A percentile compares a stretch with the other conserved stretches of the same genome.
These are phyloP conservation scores for Lampris incognitus DNA, from an alignment of 2,113 vertebrate species.

Conservation along the genomic window DNA sequence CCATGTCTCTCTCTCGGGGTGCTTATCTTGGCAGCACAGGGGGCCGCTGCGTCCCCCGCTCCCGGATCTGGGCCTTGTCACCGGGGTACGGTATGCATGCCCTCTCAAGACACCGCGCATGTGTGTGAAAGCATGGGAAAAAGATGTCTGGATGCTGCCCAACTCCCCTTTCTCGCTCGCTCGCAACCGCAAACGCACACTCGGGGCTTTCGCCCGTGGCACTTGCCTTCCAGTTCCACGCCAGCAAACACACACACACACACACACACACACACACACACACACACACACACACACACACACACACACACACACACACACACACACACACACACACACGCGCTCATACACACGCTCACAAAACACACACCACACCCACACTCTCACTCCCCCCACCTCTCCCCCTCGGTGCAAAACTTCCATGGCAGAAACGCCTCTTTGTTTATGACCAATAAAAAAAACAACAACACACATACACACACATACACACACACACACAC, in stretches of 20 bases:
- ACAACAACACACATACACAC: not conserved
- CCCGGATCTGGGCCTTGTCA: not conserved
- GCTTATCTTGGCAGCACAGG: not conserved
- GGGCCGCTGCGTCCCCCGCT: conserved; percentile 20
- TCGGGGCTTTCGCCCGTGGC: conserved; percentile 35
- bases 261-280: not conserved
- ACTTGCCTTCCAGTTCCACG: conserved; percentile 29
- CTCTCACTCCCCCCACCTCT: not conserved
- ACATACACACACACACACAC: conserved; percentile 1
- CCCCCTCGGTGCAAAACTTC: conserved; percentile 13
- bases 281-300: not conserved
- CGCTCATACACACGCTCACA: not conserved
- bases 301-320: not conserved
- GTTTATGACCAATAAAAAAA: conserved; percentile 62
- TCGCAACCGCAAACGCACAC: conserved; percentile 48
- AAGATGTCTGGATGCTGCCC: conserved; percentile 54
- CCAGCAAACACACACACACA: conserved; percentile 45
- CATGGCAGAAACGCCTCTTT: conserved; percentile 56
- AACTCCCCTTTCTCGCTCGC: conserved; percentile 36
- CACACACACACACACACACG: conserved; percentile 6
- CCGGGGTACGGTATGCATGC: not conserved
- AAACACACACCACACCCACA: conserved; percentile 9
- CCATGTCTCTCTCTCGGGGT: not conserved
- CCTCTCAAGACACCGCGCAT: conserved; percentile 16
- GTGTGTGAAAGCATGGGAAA: conserved; percentile 54